These are phyloP conservation scores for Hemicrepidius hirtus DNA, from an alignment of 2,888 invertebrate genomes.

Conservation along the genomic window DNA sequence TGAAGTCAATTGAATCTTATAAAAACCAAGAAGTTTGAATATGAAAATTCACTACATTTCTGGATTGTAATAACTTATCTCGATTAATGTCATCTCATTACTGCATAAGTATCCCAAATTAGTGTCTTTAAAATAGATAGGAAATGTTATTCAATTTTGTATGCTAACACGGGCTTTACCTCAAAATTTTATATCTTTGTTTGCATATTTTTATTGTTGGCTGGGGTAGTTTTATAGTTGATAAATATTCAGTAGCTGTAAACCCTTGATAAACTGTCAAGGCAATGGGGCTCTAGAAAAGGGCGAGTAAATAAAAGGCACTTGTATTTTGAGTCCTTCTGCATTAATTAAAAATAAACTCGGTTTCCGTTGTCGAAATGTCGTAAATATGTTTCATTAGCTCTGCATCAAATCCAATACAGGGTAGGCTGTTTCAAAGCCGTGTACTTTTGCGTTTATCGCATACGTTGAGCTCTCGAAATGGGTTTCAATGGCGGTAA, in stretches of 20 bases:
- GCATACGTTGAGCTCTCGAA: constrained; percentile 24
- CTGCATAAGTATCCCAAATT: constrained; percentile 46
- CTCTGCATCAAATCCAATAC: constrained; percentile 37
- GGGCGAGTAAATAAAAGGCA: constrained; percentile 45
- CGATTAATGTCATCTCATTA: not conserved
- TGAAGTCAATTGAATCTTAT: no score
- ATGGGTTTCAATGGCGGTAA: constrained; percentile 38
- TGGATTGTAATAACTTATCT: constrained; percentile 2
- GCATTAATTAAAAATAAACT: constrained; percentile 50
- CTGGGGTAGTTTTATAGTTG: constrained; percentile 53
- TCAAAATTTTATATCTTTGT: constrained; percentile 52
- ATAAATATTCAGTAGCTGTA: constrained; percentile 56
- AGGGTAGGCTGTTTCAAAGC: constrained; percentile 32
- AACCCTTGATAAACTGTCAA: constrained; percentile 50
- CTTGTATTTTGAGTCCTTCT: constrained; percentile 37
- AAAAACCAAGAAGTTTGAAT: not conserved
- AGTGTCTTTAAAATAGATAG: constrained; percentile 43
- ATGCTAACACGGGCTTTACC: constrained; percentile 45
- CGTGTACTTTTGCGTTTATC: constrained; percentile 36
- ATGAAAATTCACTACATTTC: no score
- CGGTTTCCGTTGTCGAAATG: constrained; percentile 40
- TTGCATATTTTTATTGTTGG: constrained; percentile 55
- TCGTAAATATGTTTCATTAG: constrained; percentile 45
- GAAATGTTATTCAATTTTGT: constrained; percentile 49
- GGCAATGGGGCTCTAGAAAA: constrained; percentile 46